Evolutionary conservation across 2,113 vertebrate species (phyloP).

Genomic region (Upupa epops): DNA sequence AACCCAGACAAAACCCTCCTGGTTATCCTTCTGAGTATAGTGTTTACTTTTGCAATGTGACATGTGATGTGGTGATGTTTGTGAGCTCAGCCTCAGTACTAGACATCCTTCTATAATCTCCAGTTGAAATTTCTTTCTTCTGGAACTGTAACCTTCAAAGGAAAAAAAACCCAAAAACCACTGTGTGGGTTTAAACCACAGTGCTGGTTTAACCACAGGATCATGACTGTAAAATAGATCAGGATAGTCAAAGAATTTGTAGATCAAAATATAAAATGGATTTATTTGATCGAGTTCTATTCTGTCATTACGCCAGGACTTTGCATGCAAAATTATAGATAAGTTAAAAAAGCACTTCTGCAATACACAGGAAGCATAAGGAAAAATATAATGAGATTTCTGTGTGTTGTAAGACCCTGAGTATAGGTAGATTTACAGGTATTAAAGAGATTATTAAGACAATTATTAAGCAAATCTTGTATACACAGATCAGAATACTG

Average conservation of each 20-base stretch:
- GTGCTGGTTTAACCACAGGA: accelerated
- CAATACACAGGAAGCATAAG: not conserved
- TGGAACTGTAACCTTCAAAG: not conserved
- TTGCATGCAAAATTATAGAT: not conserved
- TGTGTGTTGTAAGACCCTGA: not conserved
- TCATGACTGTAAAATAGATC: not conserved
- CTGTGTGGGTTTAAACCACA: too few species aligned
- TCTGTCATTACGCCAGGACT: not conserved
- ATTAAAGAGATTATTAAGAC: too few species aligned
- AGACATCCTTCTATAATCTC: not conserved
- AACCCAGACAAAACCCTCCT: not conserved
- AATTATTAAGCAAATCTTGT: too few species aligned
- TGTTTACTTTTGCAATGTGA: not conserved
- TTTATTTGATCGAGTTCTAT: not conserved
- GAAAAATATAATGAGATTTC: not conserved
- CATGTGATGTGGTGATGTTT: not conserved
- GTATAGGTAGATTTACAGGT: too few species aligned
- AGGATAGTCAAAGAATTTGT: not conserved
- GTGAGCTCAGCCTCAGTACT: not conserved
- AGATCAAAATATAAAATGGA: not conserved
- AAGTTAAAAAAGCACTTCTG: not conserved
- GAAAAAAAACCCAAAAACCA: too few species aligned
- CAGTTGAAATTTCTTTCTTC: not conserved
- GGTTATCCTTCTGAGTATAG: not conserved
- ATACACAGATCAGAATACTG: too few species aligned